Percentiles rank a stretch among this genome's conserved stretches.
These are phyloP conservation scores for Drosophila bunnanda DNA, from an alignment of 2,888 invertebrate species.

Conservation along the genomic window DNA sequence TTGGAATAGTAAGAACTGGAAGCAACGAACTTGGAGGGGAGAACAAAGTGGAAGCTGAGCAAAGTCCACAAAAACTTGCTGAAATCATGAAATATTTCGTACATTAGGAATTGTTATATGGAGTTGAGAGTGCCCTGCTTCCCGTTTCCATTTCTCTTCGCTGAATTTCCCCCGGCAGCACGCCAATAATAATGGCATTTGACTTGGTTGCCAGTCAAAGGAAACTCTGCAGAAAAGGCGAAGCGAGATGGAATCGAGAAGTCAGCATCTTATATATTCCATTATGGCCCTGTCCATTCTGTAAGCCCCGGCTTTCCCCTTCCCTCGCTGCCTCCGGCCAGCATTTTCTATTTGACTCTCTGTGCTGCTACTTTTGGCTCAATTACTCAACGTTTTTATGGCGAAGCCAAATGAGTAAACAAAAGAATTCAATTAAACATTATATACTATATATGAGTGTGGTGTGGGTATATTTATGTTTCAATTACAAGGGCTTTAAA, in stretches of 20 bases:
- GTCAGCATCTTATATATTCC: conserved; percentile 53
- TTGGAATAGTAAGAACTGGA: conserved; percentile 7
- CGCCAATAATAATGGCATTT: conserved; percentile 76
- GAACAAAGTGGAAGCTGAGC: conserved; percentile 9
- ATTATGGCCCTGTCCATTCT: conserved; percentile 35
- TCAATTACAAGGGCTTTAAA: conserved; percentile 61
- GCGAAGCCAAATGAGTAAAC: conserved; percentile 55
- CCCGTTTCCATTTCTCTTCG: conserved; percentile 2
- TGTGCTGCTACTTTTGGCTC: conserved; percentile 52
- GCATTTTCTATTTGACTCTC: conserved; percentile 24
- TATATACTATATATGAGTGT: not conserved
- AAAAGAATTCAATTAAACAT: conserved; percentile 47
- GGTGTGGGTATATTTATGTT: conserved; percentile 61
- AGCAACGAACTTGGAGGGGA: not conserved
- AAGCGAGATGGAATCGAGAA: conserved; percentile 21
- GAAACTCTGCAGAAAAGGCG: conserved; percentile 4
- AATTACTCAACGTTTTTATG: conserved; percentile 75
- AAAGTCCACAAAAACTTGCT: conserved; percentile 45
- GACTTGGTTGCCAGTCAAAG: conserved; percentile 59
- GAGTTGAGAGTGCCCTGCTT: conserved; percentile 36
- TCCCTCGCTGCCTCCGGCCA: conserved; percentile 8
- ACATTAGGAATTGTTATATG: conserved; percentile 71
- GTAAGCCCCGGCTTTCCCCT: conserved; percentile 32
- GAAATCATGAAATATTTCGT: conserved; percentile 78
- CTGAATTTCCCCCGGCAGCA: conserved; percentile 40